Evolutionary conservation across 2,888 invertebrate genomes (phyloP), one percentile per base, ranked within the genome.

Genomic region (Lepeophtheirus nordmannii): DNA sequence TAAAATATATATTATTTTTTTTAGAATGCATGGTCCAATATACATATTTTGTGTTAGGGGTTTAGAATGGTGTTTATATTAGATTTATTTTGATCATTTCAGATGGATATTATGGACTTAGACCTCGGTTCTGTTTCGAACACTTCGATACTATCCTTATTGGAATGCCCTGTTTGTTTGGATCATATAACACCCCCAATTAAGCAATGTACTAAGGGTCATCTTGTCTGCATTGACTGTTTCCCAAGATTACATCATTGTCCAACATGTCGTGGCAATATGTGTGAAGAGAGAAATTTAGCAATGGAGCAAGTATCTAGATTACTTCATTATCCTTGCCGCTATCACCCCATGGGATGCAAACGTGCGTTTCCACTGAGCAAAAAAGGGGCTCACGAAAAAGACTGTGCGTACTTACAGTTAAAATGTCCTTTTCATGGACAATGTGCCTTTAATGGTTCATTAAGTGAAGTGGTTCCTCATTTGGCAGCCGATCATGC

Each of bases 101-200:
- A 46, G 53, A 62, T 62, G 62, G 62, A 62, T 62, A 39, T 62
- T 17, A 53, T 46, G 20, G 61, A 37, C 38, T 17, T 61, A 14
- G 66, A 60, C n/a, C 40, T 66, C 17, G 66, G 66, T 30, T 77
- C 41, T 14, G 66, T 66, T 1, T 22, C 58, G 10, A 66, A 58
- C 20, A 58, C 79, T 67, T 75, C 78, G 62, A 78, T 81, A 68
- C 73, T 81, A 58, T 73, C 75, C 63, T 75, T 78, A 70, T 73
- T 78, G 71, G 78, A 78, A 72, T 78, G 78, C 74, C 79, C 78
- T 68, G 76, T 78, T 69, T 78, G 78, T 71, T 74, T 78, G 69
- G 78, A 78, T 74, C 76, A 77, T 71, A 70, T 71, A 10, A 68
- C 70, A 12, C 77, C 78, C 69, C 78, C 78, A 64, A 76, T 77